These are phyloP conservation scores for Caradrina clavipalpis DNA, from an alignment of 2,888 invertebrate species.

Conservation along the genomic window DNA sequence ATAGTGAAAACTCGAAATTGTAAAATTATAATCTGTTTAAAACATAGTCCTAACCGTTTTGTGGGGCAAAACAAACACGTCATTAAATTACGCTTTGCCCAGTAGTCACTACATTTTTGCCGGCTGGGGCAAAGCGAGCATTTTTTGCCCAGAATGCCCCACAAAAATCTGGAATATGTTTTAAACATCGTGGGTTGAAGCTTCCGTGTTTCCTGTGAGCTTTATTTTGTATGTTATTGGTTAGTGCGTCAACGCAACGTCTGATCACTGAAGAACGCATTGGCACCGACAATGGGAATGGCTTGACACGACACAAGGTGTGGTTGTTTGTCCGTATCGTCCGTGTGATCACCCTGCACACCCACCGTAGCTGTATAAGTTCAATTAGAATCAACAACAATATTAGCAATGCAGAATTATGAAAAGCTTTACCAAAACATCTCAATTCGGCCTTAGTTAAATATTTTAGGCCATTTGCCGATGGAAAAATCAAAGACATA, in stretches of 20 bases:
- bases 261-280: conserved; percentile 80
- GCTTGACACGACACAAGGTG: conserved; percentile 83
- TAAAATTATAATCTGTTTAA: conserved; percentile 15
- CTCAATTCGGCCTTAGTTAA: background rate
- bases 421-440: background rate
- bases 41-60: conserved; percentile 24
- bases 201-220: conserved; percentile 55
- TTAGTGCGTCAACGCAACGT: conserved; percentile 89
- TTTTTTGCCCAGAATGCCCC: background rate
- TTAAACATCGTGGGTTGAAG: conserved; percentile 39
- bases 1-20: conserved; percentile 27
- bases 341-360: conserved; percentile 82
- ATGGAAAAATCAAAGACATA: background rate
- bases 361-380: conserved; percentile 66
- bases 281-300: conserved; percentile 84
- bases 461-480: background rate
- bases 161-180: conserved; percentile 32
- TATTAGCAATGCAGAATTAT: conserved; percentile 10
- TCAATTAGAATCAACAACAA: conserved; percentile 40
- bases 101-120: conserved; percentile 7
- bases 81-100: background rate
- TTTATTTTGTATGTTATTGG: conserved; percentile 63
- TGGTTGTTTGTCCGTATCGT: conserved; percentile 73
- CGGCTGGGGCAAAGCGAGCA: background rate
- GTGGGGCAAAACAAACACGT: conserved; percentile 3